Percentiles rank a stretch among this genome's conserved stretches.
phyloP scores from a whole-genome alignment of 2,113 vertebrate species.

The Puntigrus tetrazona region DNA sequence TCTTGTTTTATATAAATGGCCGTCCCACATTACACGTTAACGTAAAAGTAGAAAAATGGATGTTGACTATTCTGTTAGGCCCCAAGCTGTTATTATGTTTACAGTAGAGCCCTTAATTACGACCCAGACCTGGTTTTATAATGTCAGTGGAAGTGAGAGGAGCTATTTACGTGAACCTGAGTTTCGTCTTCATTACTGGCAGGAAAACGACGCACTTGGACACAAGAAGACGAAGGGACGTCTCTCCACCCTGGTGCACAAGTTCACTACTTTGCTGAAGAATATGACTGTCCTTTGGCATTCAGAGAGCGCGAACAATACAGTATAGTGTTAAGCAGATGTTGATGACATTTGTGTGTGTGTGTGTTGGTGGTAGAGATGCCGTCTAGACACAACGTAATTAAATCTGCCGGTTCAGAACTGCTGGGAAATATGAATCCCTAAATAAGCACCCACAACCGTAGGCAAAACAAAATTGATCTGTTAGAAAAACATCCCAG shows the following conservation, averaged over 20 bases:
- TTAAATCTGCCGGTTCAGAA: slow-evolving; percentile 30
- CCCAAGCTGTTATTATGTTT: slow-evolving; percentile 15
- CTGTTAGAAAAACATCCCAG: slow-evolving; percentile 5
- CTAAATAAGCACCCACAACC: not conserved
- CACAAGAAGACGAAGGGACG: not conserved
- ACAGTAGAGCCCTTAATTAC: slow-evolving; percentile 39
- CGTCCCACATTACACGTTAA: not conserved
- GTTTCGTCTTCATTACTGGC: slow-evolving; percentile 57
- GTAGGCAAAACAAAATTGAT: slow-evolving; percentile 4
- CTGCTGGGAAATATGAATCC: slow-evolving; percentile 27
- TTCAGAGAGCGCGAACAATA: not conserved
- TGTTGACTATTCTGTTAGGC: slow-evolving; percentile 10
- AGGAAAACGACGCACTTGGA: slow-evolving; percentile 37
- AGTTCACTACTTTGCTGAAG: not conserved
- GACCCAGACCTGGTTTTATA: slow-evolving; percentile 29
- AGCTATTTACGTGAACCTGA: slow-evolving; percentile 14
- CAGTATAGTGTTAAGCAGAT: not conserved
- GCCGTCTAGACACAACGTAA: slow-evolving; percentile 8
- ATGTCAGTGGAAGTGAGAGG: slow-evolving; percentile 30
- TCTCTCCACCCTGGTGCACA: not conserved
- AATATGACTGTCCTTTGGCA: not conserved
- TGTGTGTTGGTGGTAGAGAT: not conserved
- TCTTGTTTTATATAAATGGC: not conserved
- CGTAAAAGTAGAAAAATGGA: not conserved
- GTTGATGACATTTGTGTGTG: slow-evolving; percentile 5